Base-by-base conservation (phyloP, 2,797 vertebrate genomes). In the Ctenopoma kingsleyae region DNA sequence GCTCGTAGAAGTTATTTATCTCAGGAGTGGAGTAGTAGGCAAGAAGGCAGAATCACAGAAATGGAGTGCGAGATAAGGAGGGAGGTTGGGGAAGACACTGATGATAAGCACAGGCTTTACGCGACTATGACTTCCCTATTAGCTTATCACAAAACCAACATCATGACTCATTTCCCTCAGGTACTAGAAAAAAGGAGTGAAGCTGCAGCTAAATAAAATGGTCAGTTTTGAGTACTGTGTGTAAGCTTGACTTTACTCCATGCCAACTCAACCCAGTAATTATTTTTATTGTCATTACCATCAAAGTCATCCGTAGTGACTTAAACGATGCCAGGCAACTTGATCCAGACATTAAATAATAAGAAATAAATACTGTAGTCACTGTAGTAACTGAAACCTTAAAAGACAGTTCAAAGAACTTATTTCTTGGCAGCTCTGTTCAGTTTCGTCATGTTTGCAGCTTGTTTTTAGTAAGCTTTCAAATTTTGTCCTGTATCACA, bases 1-100 rank as follows among this genome's bases (percentile, higher is more conserved):
- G 82, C 78, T 89, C 84, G 86, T 56, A 89, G 92, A 86, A 91
- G 90, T 90, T 87, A 90, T 91, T 89, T 90, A 80, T 89, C 89
- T 84, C 74, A 54, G 72, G 56, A 66, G 74, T 60, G 58, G 72
- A 87, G 90, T 85, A 71, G 73, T 85, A 81, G 58, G 54, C 81
- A 15, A 17, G 58, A 32, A n/a, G 57, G 32, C 25, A 41, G 53
- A 76, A 40, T 63, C 50, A 41, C 47, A 80, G 76, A 51, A 19
- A 17, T 8, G n/a, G 48, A 84, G 89, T 70, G 75, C 80, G 81
- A 52, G 77, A 84, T 71, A 46, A 54, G 19, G n/a, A n/a, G 23
- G 66, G 44, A 67, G 48, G 50, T 1, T 43, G 63, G 85, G 74
- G 81, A 88, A 74, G 82, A 78, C 70, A 70, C 86, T 84, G 92